A percentile compares a stretch with the other conserved stretches of the same genome.
Evolutionary conservation across 2,113 vertebrate species (phyloP).

Genomic region (Tringa solitaria): DNA sequence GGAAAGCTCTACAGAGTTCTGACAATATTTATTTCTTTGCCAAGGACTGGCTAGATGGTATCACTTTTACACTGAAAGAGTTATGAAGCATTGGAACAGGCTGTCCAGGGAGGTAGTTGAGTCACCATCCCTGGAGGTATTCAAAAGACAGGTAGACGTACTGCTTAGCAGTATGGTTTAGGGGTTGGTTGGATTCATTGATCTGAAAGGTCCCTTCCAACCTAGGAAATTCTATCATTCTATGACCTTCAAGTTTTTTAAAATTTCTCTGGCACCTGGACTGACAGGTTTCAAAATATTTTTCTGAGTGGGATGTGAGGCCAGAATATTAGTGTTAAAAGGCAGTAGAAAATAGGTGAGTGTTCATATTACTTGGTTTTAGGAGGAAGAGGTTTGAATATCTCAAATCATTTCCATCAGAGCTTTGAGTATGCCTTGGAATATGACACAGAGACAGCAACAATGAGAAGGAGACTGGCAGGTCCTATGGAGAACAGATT

Average conservation of each 20-base stretch:
- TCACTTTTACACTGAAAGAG: too few species aligned
- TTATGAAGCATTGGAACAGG: too few species aligned
- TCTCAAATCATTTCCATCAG: background rate
- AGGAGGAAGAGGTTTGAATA: background rate
- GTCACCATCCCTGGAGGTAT: too few species aligned
- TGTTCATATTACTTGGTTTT: background rate
- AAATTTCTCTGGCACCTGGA: background rate
- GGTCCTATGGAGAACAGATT: background rate
- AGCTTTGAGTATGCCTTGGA: background rate
- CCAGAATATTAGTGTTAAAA: background rate
- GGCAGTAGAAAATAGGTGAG: background rate
- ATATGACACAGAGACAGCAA: background rate
- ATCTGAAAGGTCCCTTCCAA: too few species aligned
- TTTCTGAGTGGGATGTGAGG: background rate
- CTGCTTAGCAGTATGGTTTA: too few species aligned
- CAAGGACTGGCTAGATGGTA: background rate
- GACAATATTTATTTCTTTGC: background rate
- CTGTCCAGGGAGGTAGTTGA: too few species aligned
- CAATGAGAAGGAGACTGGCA: background rate
- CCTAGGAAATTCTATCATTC: too few species aligned
- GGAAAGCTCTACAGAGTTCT: background rate
- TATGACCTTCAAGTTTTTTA: background rate
- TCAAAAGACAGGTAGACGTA: too few species aligned
- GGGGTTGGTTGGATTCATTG: too few species aligned
- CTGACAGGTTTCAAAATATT: background rate